These are phyloP conservation scores for Drosophila subobscura DNA, from an alignment of 1,140 invertebrate species.

Conservation along the genomic window DNA sequence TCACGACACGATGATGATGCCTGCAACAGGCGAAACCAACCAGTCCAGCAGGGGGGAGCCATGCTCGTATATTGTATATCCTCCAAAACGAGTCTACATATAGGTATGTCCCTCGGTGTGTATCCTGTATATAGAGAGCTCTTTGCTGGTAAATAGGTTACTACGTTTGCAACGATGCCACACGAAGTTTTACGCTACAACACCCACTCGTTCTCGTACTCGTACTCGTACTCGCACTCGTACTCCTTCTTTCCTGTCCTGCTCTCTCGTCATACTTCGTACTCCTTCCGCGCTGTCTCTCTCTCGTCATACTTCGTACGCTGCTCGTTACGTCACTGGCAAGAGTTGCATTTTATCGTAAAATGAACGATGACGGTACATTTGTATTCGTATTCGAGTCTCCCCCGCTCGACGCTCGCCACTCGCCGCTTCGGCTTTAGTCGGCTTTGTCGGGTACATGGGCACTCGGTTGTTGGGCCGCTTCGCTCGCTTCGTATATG, in stretches of 20 bases:
- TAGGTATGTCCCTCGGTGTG: background rate
- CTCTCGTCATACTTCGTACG: no score
- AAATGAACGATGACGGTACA: no score
- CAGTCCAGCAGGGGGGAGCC: constrained; percentile 1
- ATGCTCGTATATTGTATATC: background rate
- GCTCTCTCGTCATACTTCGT: constrained; percentile 50
- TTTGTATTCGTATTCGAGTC: background rate
- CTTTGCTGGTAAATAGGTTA: constrained; percentile 72
- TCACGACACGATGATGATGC: constrained; percentile 16
- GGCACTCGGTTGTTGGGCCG: background rate
- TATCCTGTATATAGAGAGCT: background rate
- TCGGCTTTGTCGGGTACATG: constrained; percentile 9
- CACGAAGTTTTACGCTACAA: constrained; percentile 76
- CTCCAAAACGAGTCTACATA: background rate
- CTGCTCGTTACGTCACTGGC: no score
- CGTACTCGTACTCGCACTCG: background rate
- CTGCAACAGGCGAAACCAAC: constrained; percentile 42
- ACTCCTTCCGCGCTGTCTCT: background rate
- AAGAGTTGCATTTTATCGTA: no score
- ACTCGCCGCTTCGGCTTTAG: background rate
- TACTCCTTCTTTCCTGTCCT: background rate
- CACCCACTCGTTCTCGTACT: constrained; percentile 33
- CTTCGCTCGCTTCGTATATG: constrained; percentile 48
- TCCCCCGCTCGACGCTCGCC: background rate
- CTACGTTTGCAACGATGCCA: constrained; percentile 58